Conservation (phyloP, 2,113 vertebrate genomes). For the Myrmecophaga tridactyla region DNA sequence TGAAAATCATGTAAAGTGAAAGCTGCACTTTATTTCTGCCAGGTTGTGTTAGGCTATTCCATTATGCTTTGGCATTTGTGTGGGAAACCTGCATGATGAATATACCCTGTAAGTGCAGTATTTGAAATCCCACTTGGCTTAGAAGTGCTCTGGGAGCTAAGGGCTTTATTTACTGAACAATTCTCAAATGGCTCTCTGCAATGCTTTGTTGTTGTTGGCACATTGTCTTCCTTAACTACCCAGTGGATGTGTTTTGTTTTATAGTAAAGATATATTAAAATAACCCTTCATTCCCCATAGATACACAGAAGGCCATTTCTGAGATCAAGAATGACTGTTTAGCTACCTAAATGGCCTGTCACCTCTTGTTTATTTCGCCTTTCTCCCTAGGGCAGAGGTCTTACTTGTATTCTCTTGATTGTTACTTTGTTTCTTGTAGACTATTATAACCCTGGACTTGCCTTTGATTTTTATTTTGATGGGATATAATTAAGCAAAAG, state of each 20-base stretch:
- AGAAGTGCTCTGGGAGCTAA: not conserved
- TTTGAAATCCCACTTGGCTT: conserved; percentile 43
- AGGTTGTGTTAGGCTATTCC: not conserved
- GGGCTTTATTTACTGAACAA: not conserved
- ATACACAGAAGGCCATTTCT: conserved; percentile 37
- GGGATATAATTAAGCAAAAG: not conserved
- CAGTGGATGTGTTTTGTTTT: conserved; percentile 7
- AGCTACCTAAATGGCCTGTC: not conserved
- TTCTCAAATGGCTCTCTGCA: not conserved
- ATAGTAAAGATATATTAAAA: conserved; percentile 46
- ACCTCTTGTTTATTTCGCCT: not conserved
- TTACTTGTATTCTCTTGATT: not conserved
- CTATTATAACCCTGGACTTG: not conserved
- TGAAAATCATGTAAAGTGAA: conserved; percentile 18
- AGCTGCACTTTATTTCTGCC: not conserved
- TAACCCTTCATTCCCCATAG: not conserved
- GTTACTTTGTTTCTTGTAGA: not conserved
- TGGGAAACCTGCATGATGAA: not conserved
- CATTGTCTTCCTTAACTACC: not conserved
- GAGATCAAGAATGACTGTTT: not conserved
- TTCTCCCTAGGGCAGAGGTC: not conserved
- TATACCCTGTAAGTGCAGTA: not conserved
- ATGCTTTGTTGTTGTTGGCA: not conserved
- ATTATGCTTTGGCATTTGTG: not conserved
- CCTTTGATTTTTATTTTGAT: conserved; percentile 35